A percentile compares a stretch with the other conserved stretches of the same genome.
Conservation (phyloP, 2,113 vertebrate genomes). For the Dicentrarchus labrax region DNA sequence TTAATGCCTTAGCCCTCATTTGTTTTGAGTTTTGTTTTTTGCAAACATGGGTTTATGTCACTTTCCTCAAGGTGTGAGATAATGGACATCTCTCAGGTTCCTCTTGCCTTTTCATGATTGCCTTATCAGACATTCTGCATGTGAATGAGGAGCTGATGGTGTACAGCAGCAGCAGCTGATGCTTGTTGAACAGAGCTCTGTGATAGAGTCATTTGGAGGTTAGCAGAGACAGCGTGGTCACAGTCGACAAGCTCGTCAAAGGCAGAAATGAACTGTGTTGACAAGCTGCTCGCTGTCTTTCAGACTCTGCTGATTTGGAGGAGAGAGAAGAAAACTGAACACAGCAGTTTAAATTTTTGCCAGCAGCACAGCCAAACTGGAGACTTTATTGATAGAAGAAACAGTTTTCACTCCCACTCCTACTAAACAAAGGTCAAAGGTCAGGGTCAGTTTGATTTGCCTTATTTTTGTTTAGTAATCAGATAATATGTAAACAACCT, state of each 20-base stretch:
- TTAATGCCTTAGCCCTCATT: too few relatives aligned
- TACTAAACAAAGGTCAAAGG: constrained; percentile 6
- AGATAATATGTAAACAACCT: background rate
- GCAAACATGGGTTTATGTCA: background rate
- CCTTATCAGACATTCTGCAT: background rate
- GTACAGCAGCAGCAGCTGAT: background rate
- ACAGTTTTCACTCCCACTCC: background rate
- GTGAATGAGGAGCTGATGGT: background rate
- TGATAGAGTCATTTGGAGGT: constrained; percentile 47
- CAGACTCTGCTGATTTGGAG: constrained; percentile 21
- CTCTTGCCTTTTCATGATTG: background rate
- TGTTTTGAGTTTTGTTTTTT: too few relatives aligned
- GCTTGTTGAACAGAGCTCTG: background rate
- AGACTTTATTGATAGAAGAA: background rate
- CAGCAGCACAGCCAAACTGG: background rate
- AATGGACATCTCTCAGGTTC: background rate
- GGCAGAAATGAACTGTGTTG: constrained; percentile 23
- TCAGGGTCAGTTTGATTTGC: background rate
- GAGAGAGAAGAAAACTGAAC: background rate
- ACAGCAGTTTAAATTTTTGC: constrained; percentile 11
- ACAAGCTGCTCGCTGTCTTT: constrained; percentile 20
- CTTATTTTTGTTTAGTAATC: background rate
- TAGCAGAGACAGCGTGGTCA: constrained; percentile 9
- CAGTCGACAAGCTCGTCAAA: constrained; percentile 6
- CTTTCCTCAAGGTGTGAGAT: background rate